Base-by-base conservation (phyloP, 2,797 vertebrate species). In the Mus minutoides region DNA sequence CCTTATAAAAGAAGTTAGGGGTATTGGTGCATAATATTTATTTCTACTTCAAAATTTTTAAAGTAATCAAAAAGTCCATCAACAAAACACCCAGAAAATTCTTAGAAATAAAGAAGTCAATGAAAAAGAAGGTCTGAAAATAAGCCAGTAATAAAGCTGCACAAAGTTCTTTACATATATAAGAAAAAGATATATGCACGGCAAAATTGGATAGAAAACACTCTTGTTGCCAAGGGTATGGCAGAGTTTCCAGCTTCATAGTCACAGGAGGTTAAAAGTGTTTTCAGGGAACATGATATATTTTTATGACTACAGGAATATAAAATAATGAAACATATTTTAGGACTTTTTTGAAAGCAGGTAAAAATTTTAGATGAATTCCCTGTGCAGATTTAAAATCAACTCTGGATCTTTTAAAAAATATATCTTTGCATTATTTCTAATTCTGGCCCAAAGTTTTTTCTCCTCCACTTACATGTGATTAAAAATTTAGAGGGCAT, bases 401-500 rank as follows among this genome's bases (percentile, higher is more conserved):
- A 96, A 49, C 3, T 91, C 73, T 58, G 19, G 0, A 22, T 40
- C 9, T 43, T 82, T 83, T 62, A 73, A 12, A 31, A 11, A 85
- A 84, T 82, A 21, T 88, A 31, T 90, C 7, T 88, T 88, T 87
- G 67, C 26, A 31, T 3, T 34, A 5, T 82, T 96, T 88, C 22
- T 92, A 88, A 85, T 85, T 94, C 84, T 75, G 31, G 9, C 6
- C 11, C 71, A 84, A 73, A 49, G 69, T 24, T 79, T 83, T 92
- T 96, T 94, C 78, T 24, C 22, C 8, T 94, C 9, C 94, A 3
- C 1, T 34, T 77, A 22, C 10, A 58, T 62, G 9, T 26, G 37
- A 94, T 90, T 78, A 88, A 90, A 94, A 87, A 43, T 75, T 94
- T 88, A 94, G 22, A 82, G 49, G 17, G 56, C 1, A 88, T 87